Evolutionary conservation across 2,113 vertebrate genomes (phyloP).

Genomic region (Vireo altiloquus): DNA sequence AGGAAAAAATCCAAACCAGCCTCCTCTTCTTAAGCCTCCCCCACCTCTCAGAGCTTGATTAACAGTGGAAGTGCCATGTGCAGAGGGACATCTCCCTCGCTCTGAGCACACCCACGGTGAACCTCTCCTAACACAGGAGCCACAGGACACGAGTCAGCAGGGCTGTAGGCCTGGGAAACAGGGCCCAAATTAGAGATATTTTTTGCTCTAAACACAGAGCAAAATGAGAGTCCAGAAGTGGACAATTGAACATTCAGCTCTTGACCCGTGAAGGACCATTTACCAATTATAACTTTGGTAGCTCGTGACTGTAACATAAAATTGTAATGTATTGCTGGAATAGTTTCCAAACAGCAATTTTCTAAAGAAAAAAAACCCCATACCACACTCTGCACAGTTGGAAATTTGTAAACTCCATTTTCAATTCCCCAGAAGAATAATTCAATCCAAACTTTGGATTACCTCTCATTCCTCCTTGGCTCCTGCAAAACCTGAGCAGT

Average conservation of each 20-base stretch:
- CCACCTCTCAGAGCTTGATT: not conserved
- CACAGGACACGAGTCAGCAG: too few relatives aligned
- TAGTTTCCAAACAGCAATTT: not conserved
- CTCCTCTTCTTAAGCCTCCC: not conserved
- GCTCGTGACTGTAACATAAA: not conserved
- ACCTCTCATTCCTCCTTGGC: conserved; percentile 12
- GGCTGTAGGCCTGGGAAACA: not conserved
- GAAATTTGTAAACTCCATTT: conserved; percentile 18
- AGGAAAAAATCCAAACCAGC: not conserved
- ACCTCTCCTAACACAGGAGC: not conserved
- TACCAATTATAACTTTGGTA: not conserved
- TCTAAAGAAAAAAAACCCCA: not conserved
- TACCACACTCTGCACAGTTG: not conserved
- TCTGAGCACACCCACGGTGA: fast-evolving
- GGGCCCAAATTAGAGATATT: not conserved
- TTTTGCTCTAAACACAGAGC: not conserved
- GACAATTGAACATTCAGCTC: not conserved
- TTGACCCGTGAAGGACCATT: not conserved
- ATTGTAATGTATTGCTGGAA: not conserved
- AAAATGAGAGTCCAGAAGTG: not conserved
- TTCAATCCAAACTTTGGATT: conserved; percentile 22
- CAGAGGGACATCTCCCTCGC: not conserved
- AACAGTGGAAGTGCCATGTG: not conserved
- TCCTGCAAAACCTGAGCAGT: not conserved
- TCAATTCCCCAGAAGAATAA: conserved; percentile 19